phyloP scores from a whole-genome alignment of 2,888 invertebrate genomes.

The Acrobasis suavella region DNA sequence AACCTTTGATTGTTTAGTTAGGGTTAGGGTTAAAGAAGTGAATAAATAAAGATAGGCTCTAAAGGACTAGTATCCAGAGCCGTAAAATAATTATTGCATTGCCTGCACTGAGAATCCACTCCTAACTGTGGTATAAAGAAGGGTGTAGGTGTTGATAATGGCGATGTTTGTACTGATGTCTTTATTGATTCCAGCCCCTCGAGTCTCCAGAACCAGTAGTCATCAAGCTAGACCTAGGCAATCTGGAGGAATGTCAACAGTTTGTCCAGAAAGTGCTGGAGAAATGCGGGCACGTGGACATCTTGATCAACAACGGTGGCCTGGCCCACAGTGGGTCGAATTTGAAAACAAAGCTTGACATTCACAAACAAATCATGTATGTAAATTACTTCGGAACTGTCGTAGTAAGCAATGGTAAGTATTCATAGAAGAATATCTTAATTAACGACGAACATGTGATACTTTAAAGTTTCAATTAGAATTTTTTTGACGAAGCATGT shows the following conservation, averaged over 20 bases:
- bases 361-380: constrained; percentile 9
- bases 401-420: not conserved
- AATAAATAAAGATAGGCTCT: no score
- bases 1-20: no score
- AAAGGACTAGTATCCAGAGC: no score
- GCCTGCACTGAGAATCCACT: no score
- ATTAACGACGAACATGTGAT: no score
- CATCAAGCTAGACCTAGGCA: constrained; percentile 3
- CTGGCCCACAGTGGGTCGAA: constrained; percentile 2
- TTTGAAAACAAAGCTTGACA: constrained; percentile 5
- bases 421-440: no score
- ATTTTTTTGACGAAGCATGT: no score
- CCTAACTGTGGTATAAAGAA: no score
- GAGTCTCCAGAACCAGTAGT: constrained; percentile 10
- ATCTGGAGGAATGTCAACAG: constrained; percentile 6
- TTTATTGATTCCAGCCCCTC: not conserved
- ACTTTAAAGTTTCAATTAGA: no score
- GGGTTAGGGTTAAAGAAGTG: no score
- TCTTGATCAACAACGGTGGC: constrained; percentile 10
- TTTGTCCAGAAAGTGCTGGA: constrained; percentile 12
- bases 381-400: constrained; percentile 18
- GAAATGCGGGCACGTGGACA: constrained; percentile 1
- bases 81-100: no score
- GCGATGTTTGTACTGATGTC: not conserved
- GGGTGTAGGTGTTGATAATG: no score